A percentile compares a stretch with the other conserved stretches of the same genome.
These are phyloP conservation scores for Ectropis grisescens DNA, from an alignment of 1,140 invertebrate genomes.

Conservation along the genomic window DNA sequence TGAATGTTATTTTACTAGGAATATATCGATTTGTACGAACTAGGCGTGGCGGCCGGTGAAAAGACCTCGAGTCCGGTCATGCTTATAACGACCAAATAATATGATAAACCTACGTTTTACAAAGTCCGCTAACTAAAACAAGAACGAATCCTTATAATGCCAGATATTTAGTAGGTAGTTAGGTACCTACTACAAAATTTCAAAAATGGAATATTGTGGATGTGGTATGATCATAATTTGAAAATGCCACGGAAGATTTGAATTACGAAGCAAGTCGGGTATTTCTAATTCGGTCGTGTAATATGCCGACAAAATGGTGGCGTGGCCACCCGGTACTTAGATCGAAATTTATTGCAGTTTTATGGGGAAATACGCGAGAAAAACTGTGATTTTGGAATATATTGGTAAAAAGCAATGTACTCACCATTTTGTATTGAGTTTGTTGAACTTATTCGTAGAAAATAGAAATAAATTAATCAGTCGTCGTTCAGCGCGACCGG, in stretches of 20 bases:
- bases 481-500: conserved; percentile 63
- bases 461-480: conserved; percentile 61
- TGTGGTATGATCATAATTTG: too few species aligned
- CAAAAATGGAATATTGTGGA: too few species aligned
- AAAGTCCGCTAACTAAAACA: too few species aligned
- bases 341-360: conserved; percentile 3
- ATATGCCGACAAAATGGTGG: conserved; percentile 49
- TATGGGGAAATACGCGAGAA: neutral
- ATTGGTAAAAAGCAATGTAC: conserved; percentile 20
- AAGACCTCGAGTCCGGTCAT: conserved; percentile 6
- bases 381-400: conserved; percentile 1
- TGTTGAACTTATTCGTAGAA: conserved; percentile 56
- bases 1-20: too few species aligned
- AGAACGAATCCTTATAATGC: too few species aligned
- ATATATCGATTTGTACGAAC: neutral
- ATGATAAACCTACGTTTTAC: neutral
- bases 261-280: too few species aligned
- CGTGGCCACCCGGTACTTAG: conserved; percentile 35
- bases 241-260: too few species aligned
- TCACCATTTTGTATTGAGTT: conserved; percentile 64
- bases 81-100: too few species aligned
- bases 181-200: too few species aligned
- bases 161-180: too few species aligned
- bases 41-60: conserved; percentile 16
- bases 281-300: conserved; percentile 12